phyloP scores from a whole-genome alignment of 2,113 vertebrate genomes.

The Datnioides undecimradiatus region DNA sequence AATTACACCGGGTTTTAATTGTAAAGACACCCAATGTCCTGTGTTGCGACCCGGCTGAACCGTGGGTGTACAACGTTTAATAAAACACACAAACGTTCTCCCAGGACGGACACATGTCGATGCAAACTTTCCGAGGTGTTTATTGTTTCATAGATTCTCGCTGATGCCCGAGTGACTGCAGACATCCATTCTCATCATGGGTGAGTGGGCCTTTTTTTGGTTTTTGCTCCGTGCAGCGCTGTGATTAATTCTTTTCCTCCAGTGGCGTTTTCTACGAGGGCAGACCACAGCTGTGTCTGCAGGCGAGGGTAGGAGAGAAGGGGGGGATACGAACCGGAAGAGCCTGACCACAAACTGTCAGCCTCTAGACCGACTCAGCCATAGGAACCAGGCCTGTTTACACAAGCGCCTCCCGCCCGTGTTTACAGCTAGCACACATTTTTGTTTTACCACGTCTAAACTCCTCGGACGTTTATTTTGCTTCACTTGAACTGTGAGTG shows the following conservation, averaged over 20 bases:
- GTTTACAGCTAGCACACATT: constrained; percentile 81
- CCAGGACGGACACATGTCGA: neutral
- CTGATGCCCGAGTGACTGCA: constrained; percentile 54
- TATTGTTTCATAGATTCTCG: constrained; percentile 45
- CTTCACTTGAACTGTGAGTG: constrained; percentile 76
- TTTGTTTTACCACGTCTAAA: constrained; percentile 76
- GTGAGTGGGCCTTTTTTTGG: constrained; percentile 50
- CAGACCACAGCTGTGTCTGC: constrained; percentile 74
- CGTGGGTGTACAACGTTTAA: neutral
- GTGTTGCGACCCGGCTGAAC: constrained; percentile 4
- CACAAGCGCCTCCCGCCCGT: constrained; percentile 73
- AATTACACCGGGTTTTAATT: constrained; percentile 49
- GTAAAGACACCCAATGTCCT: constrained; percentile 22
- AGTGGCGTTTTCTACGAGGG: constrained; percentile 65
- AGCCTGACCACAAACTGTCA: constrained; percentile 72
- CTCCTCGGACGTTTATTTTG: constrained; percentile 77
- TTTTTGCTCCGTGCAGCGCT: constrained; percentile 41
- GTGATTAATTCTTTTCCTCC: constrained; percentile 56
- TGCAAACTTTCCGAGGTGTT: constrained; percentile 20
- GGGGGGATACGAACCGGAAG: constrained; percentile 54
- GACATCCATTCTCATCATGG: constrained; percentile 67
- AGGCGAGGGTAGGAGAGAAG: neutral
- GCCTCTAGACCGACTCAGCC: constrained; percentile 60
- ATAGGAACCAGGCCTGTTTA: constrained; percentile 74
- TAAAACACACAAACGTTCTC: neutral